Evolutionary conservation across 2,888 invertebrate species (phyloP), one percentile per base, ranked within the genome.

Genomic region (Limnephilus lunatus): DNA sequence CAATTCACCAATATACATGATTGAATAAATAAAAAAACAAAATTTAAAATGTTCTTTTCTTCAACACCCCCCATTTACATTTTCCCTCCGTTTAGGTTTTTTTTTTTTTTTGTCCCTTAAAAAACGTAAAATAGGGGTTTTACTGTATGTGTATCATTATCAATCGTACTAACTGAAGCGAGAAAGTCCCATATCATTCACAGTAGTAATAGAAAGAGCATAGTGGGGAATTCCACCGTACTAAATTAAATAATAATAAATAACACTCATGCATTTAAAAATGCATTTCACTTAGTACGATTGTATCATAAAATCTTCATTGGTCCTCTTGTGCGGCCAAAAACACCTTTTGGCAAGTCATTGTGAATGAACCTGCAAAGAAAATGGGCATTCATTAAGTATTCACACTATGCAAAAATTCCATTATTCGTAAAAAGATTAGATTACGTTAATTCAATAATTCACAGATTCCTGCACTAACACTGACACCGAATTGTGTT

Each of bases 251-350:
- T 68, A 68, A 68, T 68, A 68, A 68, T 68, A 68, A 68, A 68
- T 68, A 68, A 68, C 68, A 68, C 25, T 68, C 68, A 9, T n/a
- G 68, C 68, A 68, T 7, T 68, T 19, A 68, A 68, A 53, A 68
- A 68, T 25, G 68, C 68, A 68, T n/a, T 68, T 68, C 9, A 68
- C 68, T 68, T 68, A 25, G 68, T n/a, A 68, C 1, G 1, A 68
- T 7, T 25, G 9, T 68, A 68, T 19, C 7, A 0, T n/a, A n/a
- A 53, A 68, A 68, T 68, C 39, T 32, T 83, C 39, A 92, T 68
- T 89, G 81, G 53, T 98, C 98, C 96, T 98, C 98, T 92, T 97
- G 98, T 19, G 98, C 97, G 19, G 98, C 97, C 94, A 98, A 94
- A 94, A 98, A 98, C 93, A 98, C 94, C 94, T 98, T 98, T 94